Percentiles rank a stretch among this genome's conserved stretches.
Evolutionary conservation across 1,140 invertebrate species (phyloP).

Genomic region (Papilio dardanus): DNA sequence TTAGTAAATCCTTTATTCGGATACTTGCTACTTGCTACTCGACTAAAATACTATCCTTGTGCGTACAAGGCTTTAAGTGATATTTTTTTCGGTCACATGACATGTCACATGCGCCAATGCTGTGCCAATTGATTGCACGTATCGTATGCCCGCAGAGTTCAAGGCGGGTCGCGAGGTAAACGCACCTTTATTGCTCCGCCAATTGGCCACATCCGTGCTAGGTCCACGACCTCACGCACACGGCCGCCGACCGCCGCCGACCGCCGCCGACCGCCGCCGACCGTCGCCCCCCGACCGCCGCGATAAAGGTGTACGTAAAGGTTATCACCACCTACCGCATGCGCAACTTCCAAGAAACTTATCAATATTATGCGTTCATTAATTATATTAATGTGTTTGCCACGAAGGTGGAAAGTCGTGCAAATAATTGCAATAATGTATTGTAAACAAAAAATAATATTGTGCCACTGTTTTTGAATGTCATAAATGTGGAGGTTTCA

Average conservation of each 20-base stretch:
- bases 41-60: too few relatives aligned
- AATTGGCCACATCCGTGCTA: conserved; percentile 65
- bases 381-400: conserved; percentile 11
- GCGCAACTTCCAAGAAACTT: conserved; percentile 25
- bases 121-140: neutral
- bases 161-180: conserved; percentile 70
- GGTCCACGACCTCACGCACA: conserved; percentile 56
- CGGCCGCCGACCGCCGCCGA: conserved; percentile 9
- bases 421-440: neutral
- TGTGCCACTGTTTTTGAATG: too few relatives aligned
- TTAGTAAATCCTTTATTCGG: too few relatives aligned
- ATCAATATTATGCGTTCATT: conserved; percentile 18
- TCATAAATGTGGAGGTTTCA: too few relatives aligned
- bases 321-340: conserved; percentile 40
- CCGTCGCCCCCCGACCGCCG: neutral
- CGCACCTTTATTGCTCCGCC: conserved; percentile 70
- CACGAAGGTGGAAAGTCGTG: neutral
- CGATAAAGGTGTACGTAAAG: conserved; percentile 50
- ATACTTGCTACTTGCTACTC: too few relatives aligned
- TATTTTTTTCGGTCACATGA: neutral
- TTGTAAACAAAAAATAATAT: neutral
- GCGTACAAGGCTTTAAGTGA: too few relatives aligned
- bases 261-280: neutral
- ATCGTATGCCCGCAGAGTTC: conserved; percentile 54
- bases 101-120: neutral